A percentile compares a stretch with the other conserved stretches of the same genome.
These are phyloP conservation scores for Oryzias dopingdopingensis DNA, from an alignment of 2,797 vertebrate species.

Conservation along the genomic window DNA sequence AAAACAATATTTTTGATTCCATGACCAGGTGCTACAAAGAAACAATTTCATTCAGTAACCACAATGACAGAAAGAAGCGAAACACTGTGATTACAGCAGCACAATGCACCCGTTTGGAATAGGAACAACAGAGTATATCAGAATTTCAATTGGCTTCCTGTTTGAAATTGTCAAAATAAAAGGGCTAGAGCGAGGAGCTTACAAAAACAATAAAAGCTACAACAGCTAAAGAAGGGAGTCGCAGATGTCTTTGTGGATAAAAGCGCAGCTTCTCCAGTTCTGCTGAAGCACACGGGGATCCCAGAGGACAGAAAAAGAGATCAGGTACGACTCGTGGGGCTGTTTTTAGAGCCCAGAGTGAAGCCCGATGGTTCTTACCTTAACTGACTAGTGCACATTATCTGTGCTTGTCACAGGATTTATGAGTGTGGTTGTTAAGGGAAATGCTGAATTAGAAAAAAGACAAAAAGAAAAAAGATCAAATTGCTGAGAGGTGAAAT, in stretches of 20 bases:
- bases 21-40: slow-evolving; percentile 78
- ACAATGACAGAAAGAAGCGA: slow-evolving; percentile 54
- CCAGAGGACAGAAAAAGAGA: slow-evolving; percentile 17
- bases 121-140: slow-evolving; percentile 64
- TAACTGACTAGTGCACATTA: slow-evolving; percentile 79
- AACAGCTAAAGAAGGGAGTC: slow-evolving; percentile 36
- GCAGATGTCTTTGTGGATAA: slow-evolving; percentile 55
- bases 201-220: slow-evolving; percentile 42
- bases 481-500: background rate
- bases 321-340: slow-evolving; percentile 2
- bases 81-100: slow-evolving; percentile 70
- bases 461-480: background rate
- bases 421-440: slow-evolving; percentile 92
- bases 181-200: slow-evolving; percentile 78
- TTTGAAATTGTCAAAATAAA: slow-evolving; percentile 62
- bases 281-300: slow-evolving; percentile 30
- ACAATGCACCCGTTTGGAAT: slow-evolving; percentile 90
- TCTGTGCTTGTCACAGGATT: slow-evolving; percentile 98
- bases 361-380: slow-evolving; percentile 58
- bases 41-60: slow-evolving; percentile 77
- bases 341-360: background rate
- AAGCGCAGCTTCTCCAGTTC: slow-evolving; percentile 64
- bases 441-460: slow-evolving; percentile 44
- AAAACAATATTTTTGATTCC: slow-evolving; percentile 75
- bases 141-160: slow-evolving; percentile 86